These are phyloP conservation scores for Lepus americanus DNA, from an alignment of 2,113 vertebrate species.

Conservation along the genomic window DNA sequence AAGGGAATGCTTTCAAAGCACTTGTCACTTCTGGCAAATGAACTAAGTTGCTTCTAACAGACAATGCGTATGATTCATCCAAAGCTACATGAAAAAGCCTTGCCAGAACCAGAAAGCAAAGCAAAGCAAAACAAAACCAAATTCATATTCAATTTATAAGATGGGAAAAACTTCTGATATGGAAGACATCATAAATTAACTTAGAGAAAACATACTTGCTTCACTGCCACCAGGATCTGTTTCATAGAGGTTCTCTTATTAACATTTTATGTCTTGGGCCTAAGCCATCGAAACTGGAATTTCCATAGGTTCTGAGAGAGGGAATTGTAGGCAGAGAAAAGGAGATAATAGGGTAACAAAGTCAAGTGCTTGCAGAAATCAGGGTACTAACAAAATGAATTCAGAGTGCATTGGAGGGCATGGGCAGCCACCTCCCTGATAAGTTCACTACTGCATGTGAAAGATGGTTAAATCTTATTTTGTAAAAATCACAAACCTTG, in stretches of 20 bases:
- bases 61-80: background rate
- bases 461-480: background rate
- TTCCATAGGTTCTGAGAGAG: background rate
- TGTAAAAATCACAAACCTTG: constrained; percentile 5
- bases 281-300: background rate
- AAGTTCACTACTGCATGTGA: background rate
- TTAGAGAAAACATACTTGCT: background rate
- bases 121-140: background rate
- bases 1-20: constrained; percentile 40
- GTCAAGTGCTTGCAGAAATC: background rate
- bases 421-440: background rate
- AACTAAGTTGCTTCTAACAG: constrained; percentile 18
- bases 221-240: background rate
- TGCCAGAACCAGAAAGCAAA: constrained; percentile 26
- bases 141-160: background rate
- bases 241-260: too few relatives aligned
- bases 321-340: background rate
- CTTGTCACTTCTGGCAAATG: constrained; percentile 27
- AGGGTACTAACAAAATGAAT: background rate
- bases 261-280: background rate
- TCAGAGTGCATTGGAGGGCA: background rate
- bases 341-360: background rate
- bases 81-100: background rate
- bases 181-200: background rate
- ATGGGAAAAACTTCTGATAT: background rate